Evolutionary conservation across 2,113 vertebrate species (phyloP), one percentile per base, ranked within the genome.

Genomic region (Pangasianodon gigas): DNA sequence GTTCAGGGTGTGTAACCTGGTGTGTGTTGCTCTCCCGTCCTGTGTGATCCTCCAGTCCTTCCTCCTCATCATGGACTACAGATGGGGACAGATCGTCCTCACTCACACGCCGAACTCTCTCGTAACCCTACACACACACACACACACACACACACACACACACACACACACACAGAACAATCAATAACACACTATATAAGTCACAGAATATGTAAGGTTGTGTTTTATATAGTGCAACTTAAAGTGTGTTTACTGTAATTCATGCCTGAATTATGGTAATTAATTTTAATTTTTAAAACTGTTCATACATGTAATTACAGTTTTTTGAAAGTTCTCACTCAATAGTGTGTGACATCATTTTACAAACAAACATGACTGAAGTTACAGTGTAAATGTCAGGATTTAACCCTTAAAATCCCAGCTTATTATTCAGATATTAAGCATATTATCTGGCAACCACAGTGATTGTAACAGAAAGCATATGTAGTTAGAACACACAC

Each of bases 41-140:
- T 29, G 93, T 93, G 32, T 97, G 89, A 54, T 90, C 97, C 60
- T 85, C 94, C 54, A 46, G 79, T 21, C 97, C 98, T 89, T 97
- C 98, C 87, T 99, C 98, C 10, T 98, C 92, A 79, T 99, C 97
- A 0, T 97, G 97, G 84, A 95, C 95, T 0, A 96, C 96, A 91
- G 97, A 92, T 0, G 97, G 91, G 32, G 97, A 97, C 69, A 97
- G 93, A 0, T 99, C 98, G 5, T 99, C 98, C 90, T 99, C 98
- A 0, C 98, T 99, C 16, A 97, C 97, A 21, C 97, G 97, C 71
- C 98, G 95, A 54, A 99, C 93, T 4, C 98, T 95, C 29, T 97
- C 97, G 91, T 99, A 99, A 19, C 98, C 98, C 98, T 99, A 5
- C 60, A 51, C 48, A 29, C 74, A 90, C 62, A 84, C 32, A 52